Conservation (phyloP, 1,140 invertebrate genomes). For the Caenorhabditis brenneri region DNA sequence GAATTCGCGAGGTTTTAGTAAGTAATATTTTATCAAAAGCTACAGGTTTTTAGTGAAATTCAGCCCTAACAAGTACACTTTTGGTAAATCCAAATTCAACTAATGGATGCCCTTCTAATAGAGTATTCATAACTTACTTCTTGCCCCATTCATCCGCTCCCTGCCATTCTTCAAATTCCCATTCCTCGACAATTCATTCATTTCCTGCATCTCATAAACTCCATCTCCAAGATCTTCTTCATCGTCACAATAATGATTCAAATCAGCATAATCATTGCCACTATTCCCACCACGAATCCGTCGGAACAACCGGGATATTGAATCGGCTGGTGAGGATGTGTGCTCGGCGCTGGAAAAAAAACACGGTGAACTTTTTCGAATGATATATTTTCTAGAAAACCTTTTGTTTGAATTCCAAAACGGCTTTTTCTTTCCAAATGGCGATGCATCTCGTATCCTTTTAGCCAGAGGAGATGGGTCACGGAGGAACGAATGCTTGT, state of each 20-base stretch:
- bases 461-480: constrained; percentile 1
- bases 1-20: no score
- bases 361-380: no score
- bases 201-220: background rate
- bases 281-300: background rate
- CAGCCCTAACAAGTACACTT: no score
- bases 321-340: background rate
- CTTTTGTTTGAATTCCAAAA: constrained; percentile 24
- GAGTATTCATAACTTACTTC: background rate
- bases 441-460: constrained; percentile 9
- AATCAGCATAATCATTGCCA: constrained; percentile 14
- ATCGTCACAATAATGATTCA: constrained; percentile 25
- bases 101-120: no score
- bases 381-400: background rate
- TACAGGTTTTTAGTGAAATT: no score
- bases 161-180: background rate
- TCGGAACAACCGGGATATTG: background rate
- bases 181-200: background rate
- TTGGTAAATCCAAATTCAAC: no score
- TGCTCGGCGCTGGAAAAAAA: constrained; percentile 13
- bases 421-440: constrained; percentile 29
- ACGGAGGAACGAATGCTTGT: constrained; percentile 28
- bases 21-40: no score
- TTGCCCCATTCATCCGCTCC: background rate
- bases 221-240: background rate